These are phyloP conservation scores for Drosophila testacea DNA, from an alignment of 2,888 invertebrate species.

Conservation along the genomic window DNA sequence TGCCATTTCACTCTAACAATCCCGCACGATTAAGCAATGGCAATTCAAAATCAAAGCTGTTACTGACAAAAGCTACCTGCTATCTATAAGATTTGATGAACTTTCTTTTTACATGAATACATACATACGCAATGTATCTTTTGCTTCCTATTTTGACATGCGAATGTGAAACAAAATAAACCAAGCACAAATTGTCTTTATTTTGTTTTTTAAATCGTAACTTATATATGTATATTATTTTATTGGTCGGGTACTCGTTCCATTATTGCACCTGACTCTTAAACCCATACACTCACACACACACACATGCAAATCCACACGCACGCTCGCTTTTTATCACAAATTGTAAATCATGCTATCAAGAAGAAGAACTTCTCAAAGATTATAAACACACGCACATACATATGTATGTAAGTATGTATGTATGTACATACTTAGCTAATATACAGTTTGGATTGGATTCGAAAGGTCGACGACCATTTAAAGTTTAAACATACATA, in stretches of 20 bases:
- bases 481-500: conserved; percentile 13
- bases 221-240: conserved; percentile 29
- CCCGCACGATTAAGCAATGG: conserved; percentile 15
- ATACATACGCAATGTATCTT: conserved; percentile 21
- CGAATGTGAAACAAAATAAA: conserved; percentile 47
- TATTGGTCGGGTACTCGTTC: conserved; percentile 38
- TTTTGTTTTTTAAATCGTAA: conserved; percentile 38
- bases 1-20: conserved; percentile 47
- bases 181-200: conserved; percentile 42
- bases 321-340: conserved; percentile 13
- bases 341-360: conserved; percentile 16
- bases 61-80: conserved; percentile 49
- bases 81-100: conserved; percentile 14
- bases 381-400: conserved; percentile 9
- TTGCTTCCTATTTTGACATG: conserved; percentile 22
- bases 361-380: background rate
- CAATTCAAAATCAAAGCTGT: background rate
- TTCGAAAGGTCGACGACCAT: conserved; percentile 26
- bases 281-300: conserved; percentile 10
- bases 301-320: conserved; percentile 9
- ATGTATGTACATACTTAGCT: no score
- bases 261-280: conserved; percentile 11
- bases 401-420: conserved; percentile 9
- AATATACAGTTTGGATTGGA: conserved; percentile 18
- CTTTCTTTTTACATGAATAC: conserved; percentile 18